Evolutionary conservation across 92 coral and sea anemone genomes (phyloP).

Genomic region (Hydrozoanthus gracilis): DNA sequence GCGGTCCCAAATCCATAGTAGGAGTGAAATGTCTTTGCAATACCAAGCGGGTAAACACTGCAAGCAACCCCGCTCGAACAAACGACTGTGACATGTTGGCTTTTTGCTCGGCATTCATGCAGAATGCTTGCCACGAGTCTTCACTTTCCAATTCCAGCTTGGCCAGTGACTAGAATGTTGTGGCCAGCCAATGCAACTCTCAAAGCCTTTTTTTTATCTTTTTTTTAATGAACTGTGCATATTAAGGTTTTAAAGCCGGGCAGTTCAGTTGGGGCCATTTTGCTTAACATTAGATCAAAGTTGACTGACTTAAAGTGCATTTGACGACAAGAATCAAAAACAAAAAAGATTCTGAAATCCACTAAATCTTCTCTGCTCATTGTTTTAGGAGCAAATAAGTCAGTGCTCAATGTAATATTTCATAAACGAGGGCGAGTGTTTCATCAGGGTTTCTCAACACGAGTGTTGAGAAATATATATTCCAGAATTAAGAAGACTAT

Average conservation of each 20-base stretch:
- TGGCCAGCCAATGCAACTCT: constrained; percentile 29
- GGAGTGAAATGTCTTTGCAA: constrained; percentile 45
- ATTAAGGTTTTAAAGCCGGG: too few species aligned
- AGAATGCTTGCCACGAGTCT: constrained; percentile 17
- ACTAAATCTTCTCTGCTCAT: not conserved
- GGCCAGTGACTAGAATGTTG: not conserved
- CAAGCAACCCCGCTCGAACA: constrained; percentile 47
- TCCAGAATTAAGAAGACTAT: too few species aligned
- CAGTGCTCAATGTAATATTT: too few species aligned
- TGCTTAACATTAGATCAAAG: too few species aligned
- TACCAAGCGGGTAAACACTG: constrained; percentile 22
- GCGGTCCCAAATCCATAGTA: constrained; percentile 38
- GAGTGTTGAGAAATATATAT: too few species aligned
- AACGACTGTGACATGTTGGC: constrained; percentile 21
- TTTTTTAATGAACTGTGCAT: not conserved
- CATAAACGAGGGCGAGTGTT: too few species aligned
- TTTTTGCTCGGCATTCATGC: not conserved
- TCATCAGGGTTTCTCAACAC: too few species aligned
- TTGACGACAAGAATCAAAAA: not conserved
- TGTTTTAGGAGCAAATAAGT: not conserved
- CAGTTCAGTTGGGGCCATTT: too few species aligned
- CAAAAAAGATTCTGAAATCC: not conserved
- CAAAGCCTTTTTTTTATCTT: constrained; percentile 10
- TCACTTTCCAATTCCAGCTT: constrained; percentile 11
- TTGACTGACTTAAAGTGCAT: not conserved